Evolutionary conservation across 2,113 vertebrate genomes (phyloP), one percentile per base, ranked within the genome.

Genomic region (Gymnogyps californianus): DNA sequence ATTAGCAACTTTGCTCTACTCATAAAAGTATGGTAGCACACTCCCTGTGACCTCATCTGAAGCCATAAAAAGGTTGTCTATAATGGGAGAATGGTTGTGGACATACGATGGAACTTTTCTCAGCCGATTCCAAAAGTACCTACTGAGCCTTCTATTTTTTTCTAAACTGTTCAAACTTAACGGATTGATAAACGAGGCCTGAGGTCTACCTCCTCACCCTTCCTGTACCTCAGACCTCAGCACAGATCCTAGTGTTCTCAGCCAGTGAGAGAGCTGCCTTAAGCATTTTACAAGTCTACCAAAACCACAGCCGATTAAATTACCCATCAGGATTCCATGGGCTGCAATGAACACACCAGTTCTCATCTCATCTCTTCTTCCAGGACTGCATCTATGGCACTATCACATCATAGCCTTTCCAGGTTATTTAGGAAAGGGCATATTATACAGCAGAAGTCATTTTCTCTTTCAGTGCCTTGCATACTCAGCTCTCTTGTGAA

Each of bases 11-110:
- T 72, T n/a, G 21, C 16, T 38, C 24, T 38, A 3, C 57, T 40
- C 36, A 20, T 1, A 61, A 3, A 40, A 72, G 7, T 7, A 26
- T 2, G 9, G 77, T 22, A 80, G 44, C 47, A 54, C 0, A 0
- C 10, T 71, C n/a, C 32, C 34, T 51, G 28, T 29, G 17, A 34
- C 36, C 40, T 52, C 58, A 69, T 14, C 44, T 81, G 75, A 69
- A 88, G 49, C 49, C 75, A 52, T 2, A 2, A 22, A 54, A 57
- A 36, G 3, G 18, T 55, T 58, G 12, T 46, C 54, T 38, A 3
- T 16, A 38, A 47, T 17, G 24, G 31, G 28, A 84, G 18, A 81
- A 52, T 0, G 3, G 13, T 13, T 70, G 9, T 51, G 31, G 40
- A 22, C 52, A 28, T 4, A 28, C 1, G 1, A 21, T 11, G 29